A percentile compares a stretch with the other conserved stretches of the same genome.
Conservation (phyloP, 2,797 vertebrate genomes). For the Malurus leucopterus region DNA sequence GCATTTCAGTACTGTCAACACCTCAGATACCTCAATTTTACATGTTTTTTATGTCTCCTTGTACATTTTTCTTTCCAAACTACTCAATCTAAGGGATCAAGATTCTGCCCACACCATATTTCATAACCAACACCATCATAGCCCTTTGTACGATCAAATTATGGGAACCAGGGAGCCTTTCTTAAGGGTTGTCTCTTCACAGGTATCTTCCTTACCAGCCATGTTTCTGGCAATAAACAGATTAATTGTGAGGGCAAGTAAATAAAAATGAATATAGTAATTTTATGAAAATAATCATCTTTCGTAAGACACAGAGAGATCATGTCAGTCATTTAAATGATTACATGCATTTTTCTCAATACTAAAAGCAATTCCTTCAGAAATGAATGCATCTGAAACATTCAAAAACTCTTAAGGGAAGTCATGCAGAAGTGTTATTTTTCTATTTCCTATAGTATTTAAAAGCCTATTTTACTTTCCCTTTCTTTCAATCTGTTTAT, state of each 20-base stretch:
- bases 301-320: not conserved
- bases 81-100: rapidly evolving
- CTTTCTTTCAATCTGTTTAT: slow-evolving; percentile 66
- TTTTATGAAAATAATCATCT: not conserved
- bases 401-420: not conserved
- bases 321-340: not conserved
- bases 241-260: not conserved
- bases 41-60: not conserved
- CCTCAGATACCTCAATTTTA: rapidly evolving
- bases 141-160: not conserved
- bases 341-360: not conserved
- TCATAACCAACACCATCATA: rapidly evolving
- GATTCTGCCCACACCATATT: not conserved
- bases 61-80: not conserved
- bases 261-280: not conserved
- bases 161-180: not conserved
- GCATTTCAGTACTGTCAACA: not conserved
- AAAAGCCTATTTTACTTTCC: slow-evolving; percentile 47
- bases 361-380: not conserved
- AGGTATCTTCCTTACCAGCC: not conserved
- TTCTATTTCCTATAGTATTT: slow-evolving; percentile 28
- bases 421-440: slow-evolving; percentile 13
- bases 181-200: not conserved
- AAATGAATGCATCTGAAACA: not conserved
- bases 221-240: not conserved